phyloP scores from a whole-genome alignment of 2,888 invertebrate species.

The Rotaria macrura region DNA sequence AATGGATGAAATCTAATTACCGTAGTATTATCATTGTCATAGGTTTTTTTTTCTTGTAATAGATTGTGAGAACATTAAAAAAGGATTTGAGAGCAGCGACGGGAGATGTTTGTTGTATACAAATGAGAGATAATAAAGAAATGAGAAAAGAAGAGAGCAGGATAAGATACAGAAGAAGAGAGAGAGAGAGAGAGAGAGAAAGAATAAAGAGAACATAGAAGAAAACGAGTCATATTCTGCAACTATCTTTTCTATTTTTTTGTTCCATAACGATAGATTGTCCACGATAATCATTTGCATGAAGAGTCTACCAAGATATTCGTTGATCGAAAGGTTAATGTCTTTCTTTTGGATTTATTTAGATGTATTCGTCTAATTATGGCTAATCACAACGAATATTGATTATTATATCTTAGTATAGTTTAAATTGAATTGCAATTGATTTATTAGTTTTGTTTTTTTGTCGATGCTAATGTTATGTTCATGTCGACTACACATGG shows the following conservation, averaged over 20 bases:
- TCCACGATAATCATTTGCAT: constrained; percentile 17
- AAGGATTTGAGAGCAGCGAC: background rate
- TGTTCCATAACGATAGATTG: background rate
- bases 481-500: constrained; percentile 13
- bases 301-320: background rate
- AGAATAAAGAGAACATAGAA: background rate
- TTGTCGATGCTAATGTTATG: background rate
- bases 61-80: background rate
- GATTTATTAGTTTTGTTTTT: background rate
- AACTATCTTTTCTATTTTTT: background rate
- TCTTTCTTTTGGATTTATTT: background rate
- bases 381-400: background rate
- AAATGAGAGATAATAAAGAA: constrained; percentile 1
- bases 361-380: background rate
- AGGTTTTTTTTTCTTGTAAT: background rate
- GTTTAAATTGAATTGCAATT: background rate
- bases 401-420: background rate
- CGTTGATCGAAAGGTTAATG: background rate
- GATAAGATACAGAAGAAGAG: background rate
- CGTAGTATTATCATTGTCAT: background rate
- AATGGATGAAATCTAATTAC: background rate
- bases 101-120: constrained; percentile 19
- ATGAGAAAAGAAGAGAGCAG: background rate
- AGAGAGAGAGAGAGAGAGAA: background rate
- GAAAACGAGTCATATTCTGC: background rate